A percentile compares a stretch with the other conserved stretches of the same genome.
These are phyloP conservation scores for Muraenolepis orangiensis DNA, from an alignment of 2,797 vertebrate species.

Conservation along the genomic window DNA sequence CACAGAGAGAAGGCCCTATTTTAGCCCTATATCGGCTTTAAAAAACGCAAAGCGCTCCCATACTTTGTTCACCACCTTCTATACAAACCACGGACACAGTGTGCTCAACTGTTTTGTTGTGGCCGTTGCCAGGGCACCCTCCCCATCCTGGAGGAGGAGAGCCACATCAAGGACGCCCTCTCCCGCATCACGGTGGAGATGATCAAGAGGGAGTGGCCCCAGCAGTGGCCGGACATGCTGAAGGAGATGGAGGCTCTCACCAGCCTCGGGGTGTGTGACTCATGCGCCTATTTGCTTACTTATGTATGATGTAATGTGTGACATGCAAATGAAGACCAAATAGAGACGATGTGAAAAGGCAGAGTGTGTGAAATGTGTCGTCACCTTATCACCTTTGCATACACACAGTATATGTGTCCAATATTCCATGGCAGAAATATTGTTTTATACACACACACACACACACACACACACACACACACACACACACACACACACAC, in stretches of 20 bases:
- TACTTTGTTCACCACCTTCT: not conserved
- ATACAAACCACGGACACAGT: not conserved
- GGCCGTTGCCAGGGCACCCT: slow-evolving; percentile 79
- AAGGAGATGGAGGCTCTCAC: slow-evolving; percentile 90
- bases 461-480: too few relatives aligned
- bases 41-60: not conserved
- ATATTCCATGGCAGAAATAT: too few relatives aligned
- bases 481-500: too few relatives aligned
- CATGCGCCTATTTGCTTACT: slow-evolving; percentile 6
- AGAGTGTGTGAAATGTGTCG: too few relatives aligned
- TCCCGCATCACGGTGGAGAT: slow-evolving; percentile 96
- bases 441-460: too few relatives aligned
- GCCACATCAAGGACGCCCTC: slow-evolving; percentile 92
- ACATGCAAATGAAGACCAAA: slow-evolving; percentile 30
- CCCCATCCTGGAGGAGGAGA: slow-evolving; percentile 90
- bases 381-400: too few relatives aligned
- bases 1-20: not conserved
- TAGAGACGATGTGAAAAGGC: not conserved
- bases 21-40: not conserved
- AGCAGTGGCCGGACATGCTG: slow-evolving; percentile 96
- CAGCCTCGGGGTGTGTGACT: slow-evolving; percentile 82
- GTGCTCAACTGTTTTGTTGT: not conserved
- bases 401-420: too few relatives aligned
- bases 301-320: slow-evolving; percentile 22
- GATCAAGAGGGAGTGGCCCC: slow-evolving; percentile 98